Conservation (phyloP, 2,797 vertebrate species). For the Myotis planiceps region DNA sequence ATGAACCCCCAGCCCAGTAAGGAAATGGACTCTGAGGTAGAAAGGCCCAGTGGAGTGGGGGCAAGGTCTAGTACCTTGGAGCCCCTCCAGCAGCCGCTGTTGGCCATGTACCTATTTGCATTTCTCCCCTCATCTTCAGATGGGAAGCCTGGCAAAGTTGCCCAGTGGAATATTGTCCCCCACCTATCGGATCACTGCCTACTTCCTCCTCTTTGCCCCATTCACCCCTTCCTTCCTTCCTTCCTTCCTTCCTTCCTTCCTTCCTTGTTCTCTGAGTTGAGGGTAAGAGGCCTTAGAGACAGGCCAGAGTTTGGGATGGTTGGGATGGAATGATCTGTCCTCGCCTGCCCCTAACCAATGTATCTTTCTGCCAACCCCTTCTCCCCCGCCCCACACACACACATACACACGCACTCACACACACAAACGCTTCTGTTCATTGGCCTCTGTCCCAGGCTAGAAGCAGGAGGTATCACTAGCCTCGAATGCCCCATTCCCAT, state of each 20-base stretch:
- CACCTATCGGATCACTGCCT: constrained; percentile 46
- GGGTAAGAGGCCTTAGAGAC: constrained; percentile 9
- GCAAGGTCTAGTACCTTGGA: background rate
- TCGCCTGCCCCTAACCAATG: background rate
- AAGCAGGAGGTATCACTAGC: background rate
- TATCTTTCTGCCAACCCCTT: background rate
- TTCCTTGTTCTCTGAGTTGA: background rate
- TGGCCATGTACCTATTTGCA: constrained; percentile 4
- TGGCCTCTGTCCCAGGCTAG: constrained; percentile 9
- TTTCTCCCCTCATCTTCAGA: constrained; percentile 14
- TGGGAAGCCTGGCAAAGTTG: constrained; percentile 48
- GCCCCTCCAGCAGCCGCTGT: background rate
- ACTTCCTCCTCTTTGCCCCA: constrained; percentile 8
- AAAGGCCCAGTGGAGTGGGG: constrained; percentile 8
- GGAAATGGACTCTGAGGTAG: background rate
- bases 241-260: background rate
- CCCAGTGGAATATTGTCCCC: background rate
- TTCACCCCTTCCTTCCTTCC: background rate
- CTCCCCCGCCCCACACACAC: background rate
- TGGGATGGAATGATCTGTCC: background rate
- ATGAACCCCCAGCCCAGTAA: constrained; percentile 37
- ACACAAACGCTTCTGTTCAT: background rate
- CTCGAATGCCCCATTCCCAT: background rate
- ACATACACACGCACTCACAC: too few species aligned
- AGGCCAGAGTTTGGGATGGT: background rate